Conservation (phyloP, 2,888 invertebrate species). For the Margaritifera margaritifera region DNA sequence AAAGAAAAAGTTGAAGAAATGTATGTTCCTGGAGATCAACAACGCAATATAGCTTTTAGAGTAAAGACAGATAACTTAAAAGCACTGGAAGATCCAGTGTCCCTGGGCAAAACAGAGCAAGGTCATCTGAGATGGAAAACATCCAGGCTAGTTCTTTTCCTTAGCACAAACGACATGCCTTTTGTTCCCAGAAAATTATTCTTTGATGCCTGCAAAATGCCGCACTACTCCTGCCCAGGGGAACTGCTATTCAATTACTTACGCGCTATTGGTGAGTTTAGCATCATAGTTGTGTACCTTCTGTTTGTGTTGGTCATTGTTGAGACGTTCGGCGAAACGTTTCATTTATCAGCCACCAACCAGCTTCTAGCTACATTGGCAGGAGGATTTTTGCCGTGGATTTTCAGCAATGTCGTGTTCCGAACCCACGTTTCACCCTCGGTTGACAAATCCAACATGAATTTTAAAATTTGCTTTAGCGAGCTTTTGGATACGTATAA, state of each 20-base stretch:
- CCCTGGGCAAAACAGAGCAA: slow-evolving; percentile 8
- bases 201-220: slow-evolving; percentile 40
- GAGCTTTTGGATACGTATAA: slow-evolving; percentile 20
- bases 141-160: slow-evolving; percentile 28
- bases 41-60: slow-evolving; percentile 61
- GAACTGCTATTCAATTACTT: slow-evolving; percentile 28
- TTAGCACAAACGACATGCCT: slow-evolving; percentile 32
- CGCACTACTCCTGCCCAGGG: slow-evolving; percentile 38
- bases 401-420: slow-evolving; percentile 38
- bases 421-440: slow-evolving; percentile 18
- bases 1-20: slow-evolving; percentile 26
- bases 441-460: slow-evolving; percentile 20
- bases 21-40: slow-evolving; percentile 17
- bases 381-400: slow-evolving; percentile 46
- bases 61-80: slow-evolving; percentile 40
- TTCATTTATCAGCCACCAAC: slow-evolving; percentile 39
- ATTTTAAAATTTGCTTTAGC: slow-evolving; percentile 32
- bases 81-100: slow-evolving; percentile 25
- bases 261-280: slow-evolving; percentile 28
- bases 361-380: slow-evolving; percentile 40
- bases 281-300: slow-evolving; percentile 31
- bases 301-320: slow-evolving; percentile 43
- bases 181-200: slow-evolving; percentile 40
- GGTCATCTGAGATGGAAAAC: slow-evolving; percentile 31
- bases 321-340: slow-evolving; percentile 42